These are phyloP conservation scores for Crotalus tigris DNA, from an alignment of 2,113 vertebrate species.

Conservation along the genomic window DNA sequence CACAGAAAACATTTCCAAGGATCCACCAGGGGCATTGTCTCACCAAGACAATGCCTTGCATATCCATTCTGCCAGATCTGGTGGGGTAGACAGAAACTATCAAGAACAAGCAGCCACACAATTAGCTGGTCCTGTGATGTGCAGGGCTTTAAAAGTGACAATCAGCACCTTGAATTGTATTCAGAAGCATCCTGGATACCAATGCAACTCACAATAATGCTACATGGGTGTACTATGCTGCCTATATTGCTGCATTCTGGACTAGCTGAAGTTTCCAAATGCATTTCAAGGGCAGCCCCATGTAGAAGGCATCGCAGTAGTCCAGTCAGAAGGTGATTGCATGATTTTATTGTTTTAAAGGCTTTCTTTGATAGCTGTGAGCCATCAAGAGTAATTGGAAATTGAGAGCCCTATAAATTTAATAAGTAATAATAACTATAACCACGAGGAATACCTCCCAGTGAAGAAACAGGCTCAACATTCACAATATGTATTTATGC, in stretches of 20 bases:
- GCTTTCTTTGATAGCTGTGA: not conserved
- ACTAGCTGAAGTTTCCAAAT: not conserved
- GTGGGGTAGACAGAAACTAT: not conserved
- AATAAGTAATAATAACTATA: not conserved
- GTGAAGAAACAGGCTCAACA: not conserved
- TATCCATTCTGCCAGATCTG: not conserved
- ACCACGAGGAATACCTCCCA: not conserved
- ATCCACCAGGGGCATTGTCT: not conserved
- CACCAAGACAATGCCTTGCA: not conserved
- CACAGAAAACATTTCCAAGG: not conserved
- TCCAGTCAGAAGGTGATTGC: not conserved
- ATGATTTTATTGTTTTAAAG: not conserved
- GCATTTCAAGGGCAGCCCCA: not conserved
- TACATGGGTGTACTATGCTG: not conserved
- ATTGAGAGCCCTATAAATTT: not conserved
- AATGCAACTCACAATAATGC: not conserved
- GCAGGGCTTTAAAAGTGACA: not conserved
- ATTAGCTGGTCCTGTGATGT: not conserved
- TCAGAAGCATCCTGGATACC: not conserved
- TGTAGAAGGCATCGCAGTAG: not conserved
- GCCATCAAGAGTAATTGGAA: not conserved
- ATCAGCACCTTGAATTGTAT: not conserved
- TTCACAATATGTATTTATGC: not conserved
- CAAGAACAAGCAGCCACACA: not conserved
- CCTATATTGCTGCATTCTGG: not conserved